These are phyloP conservation scores for Xerus inauris DNA, from an alignment of 2,113 vertebrate genomes.

Conservation along the genomic window DNA sequence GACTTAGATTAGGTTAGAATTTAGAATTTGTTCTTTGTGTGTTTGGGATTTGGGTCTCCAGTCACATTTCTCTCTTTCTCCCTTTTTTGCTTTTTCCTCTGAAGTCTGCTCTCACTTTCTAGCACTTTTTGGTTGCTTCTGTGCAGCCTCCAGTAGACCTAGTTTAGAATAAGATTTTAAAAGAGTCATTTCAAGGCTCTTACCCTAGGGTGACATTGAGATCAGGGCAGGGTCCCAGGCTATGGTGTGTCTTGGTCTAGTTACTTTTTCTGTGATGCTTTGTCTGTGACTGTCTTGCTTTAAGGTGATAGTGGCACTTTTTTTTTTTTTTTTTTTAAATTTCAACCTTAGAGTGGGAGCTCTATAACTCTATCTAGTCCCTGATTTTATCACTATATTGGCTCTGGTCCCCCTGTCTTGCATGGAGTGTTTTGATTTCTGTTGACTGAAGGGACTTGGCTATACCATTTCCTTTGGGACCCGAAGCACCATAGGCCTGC, in stretches of 20 bases:
- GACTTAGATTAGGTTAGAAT: neutral
- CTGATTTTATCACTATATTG: neutral
- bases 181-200: neutral
- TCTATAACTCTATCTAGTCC: neutral
- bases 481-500: neutral
- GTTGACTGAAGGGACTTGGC: neutral
- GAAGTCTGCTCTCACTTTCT: neutral
- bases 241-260: neutral
- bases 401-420: neutral
- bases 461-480: neutral
- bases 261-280: neutral
- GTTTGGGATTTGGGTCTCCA: neutral
- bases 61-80: neutral
- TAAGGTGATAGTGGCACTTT: neutral
- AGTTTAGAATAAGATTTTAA: neutral
- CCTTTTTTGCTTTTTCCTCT: neutral
- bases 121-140: neutral
- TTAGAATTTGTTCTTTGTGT: neutral
- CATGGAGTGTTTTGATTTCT: neutral
- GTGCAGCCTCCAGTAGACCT: neutral
- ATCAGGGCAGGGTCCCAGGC: neutral
- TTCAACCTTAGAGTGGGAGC: neutral
- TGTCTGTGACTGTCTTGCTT: neutral
- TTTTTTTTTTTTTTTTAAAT: neutral
- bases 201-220: neutral